phyloP scores from a whole-genome alignment of 1,140 invertebrate species.

The Gyrodactylus bullatarudis region DNA sequence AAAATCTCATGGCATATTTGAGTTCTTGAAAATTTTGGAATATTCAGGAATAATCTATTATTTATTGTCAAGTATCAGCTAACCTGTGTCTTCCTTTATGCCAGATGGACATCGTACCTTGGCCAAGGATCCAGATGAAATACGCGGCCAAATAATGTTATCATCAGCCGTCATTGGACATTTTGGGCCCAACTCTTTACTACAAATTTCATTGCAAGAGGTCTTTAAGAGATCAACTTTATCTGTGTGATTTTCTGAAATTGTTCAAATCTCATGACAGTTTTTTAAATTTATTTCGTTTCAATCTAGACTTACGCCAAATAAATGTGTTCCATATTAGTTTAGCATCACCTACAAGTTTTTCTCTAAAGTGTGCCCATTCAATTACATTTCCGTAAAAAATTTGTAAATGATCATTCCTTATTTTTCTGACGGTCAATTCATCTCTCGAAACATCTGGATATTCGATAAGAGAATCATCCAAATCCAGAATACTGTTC shows the following conservation, averaged over 20 bases:
- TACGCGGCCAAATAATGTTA: neutral
- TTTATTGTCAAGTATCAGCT: neutral
- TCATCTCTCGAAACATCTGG: neutral
- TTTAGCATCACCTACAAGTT: neutral
- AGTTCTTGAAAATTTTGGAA: neutral
- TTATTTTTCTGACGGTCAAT: neutral
- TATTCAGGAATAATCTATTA: neutral
- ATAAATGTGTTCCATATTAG: neutral
- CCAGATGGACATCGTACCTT: neutral
- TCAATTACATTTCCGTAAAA: neutral
- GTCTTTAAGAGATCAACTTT: neutral
- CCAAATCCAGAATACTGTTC: neutral
- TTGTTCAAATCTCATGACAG: neutral
- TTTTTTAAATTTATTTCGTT: too few species aligned
- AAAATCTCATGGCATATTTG: too few species aligned
- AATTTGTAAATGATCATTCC: neutral
- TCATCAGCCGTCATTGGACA: neutral
- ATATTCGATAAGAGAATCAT: neutral
- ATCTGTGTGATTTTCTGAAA: neutral
- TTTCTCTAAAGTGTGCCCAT: neutral
- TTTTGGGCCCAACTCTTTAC: neutral
- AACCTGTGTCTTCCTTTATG: neutral
- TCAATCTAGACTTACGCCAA: neutral
- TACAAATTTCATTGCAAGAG: neutral
- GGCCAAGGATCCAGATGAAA: neutral